phyloP scores from a whole-genome alignment of 1,140 invertebrate genomes.

The Phenacoccus solenopsis region DNA sequence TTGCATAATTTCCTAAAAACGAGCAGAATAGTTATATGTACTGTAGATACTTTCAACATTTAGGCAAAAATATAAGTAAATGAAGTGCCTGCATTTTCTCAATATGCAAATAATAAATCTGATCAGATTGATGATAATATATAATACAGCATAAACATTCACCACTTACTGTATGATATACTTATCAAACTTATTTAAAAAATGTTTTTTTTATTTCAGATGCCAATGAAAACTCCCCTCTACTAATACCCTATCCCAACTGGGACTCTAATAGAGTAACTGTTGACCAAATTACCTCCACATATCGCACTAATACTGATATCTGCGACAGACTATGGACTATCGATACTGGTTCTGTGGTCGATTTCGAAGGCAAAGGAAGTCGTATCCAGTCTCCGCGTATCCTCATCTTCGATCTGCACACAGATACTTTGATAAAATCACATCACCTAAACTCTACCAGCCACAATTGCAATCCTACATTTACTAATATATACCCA shows the following conservation, averaged over 20 bases:
- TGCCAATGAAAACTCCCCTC: constrained; percentile 41
- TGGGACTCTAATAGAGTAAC: constrained; percentile 60
- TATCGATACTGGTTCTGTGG: constrained; percentile 64
- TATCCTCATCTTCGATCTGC: constrained; percentile 59
- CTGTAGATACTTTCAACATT: too few relatives aligned
- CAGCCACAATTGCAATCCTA: constrained; percentile 59
- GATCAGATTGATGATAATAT: too few relatives aligned
- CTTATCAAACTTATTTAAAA: too few relatives aligned
- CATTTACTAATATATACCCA: constrained; percentile 68
- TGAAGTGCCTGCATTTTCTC: too few relatives aligned
- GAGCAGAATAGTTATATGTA: too few relatives aligned
- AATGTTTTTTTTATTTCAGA: too few relatives aligned
- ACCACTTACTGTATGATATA: too few relatives aligned
- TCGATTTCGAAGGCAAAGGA: not conserved
- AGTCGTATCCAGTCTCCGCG: not conserved
- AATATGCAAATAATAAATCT: too few relatives aligned
- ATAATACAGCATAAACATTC: too few relatives aligned
- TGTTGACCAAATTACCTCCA: constrained; percentile 35
- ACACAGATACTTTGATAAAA: constrained; percentile 52
- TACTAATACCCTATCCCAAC: constrained; percentile 60
- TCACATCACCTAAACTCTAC: constrained; percentile 53
- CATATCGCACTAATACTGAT: constrained; percentile 59
- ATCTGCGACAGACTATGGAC: constrained; percentile 66
- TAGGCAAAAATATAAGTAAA: too few relatives aligned
- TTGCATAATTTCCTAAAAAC: too few relatives aligned